Percentiles rank a stretch among this genome's conserved stretches.
These are phyloP conservation scores for Drosophila leonis DNA, from an alignment of 2,888 invertebrate species.

Conservation along the genomic window DNA sequence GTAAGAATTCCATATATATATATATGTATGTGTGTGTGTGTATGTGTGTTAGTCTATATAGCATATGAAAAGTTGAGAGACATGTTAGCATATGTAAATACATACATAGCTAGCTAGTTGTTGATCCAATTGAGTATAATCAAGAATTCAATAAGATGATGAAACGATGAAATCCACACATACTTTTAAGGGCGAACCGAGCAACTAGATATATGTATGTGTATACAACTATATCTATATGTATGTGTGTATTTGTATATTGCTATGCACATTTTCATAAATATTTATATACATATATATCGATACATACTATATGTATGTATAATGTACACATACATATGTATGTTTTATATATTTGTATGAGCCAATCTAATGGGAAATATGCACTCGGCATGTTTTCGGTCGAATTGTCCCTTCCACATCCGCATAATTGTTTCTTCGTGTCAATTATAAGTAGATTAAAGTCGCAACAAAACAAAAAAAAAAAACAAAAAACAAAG, in stretches of 20 bases:
- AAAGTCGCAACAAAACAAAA: constrained; percentile 20
- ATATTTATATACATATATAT: constrained; percentile 2
- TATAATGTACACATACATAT: constrained; percentile 6
- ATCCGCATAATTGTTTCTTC: constrained; percentile 48
- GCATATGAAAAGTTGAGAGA: constrained; percentile 7
- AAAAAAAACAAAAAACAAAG: background rate
- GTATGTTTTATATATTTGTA: constrained; percentile 24
- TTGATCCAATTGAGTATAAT: constrained; percentile 39
- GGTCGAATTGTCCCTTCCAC: constrained; percentile 19
- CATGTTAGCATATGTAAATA: constrained; percentile 21
- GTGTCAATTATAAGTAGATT: constrained; percentile 55
- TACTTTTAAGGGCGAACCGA: constrained; percentile 14
- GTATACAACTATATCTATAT: constrained; percentile 15
- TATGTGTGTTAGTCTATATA: constrained; percentile 17
- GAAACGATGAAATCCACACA: background rate
- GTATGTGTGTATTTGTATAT: constrained; percentile 23
- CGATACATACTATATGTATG: too few species aligned
- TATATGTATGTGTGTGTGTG: constrained; percentile 3
- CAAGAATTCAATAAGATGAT: constrained; percentile 18
- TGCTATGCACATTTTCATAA: constrained; percentile 14
- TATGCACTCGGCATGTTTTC: constrained; percentile 6
- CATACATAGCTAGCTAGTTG: constrained; percentile 50
- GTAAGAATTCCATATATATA: constrained; percentile 13
- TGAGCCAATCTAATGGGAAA: constrained; percentile 11
- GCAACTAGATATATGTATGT: constrained; percentile 19